Conservation (phyloP, 2,797 vertebrate species). For the Columba guinea region DNA sequence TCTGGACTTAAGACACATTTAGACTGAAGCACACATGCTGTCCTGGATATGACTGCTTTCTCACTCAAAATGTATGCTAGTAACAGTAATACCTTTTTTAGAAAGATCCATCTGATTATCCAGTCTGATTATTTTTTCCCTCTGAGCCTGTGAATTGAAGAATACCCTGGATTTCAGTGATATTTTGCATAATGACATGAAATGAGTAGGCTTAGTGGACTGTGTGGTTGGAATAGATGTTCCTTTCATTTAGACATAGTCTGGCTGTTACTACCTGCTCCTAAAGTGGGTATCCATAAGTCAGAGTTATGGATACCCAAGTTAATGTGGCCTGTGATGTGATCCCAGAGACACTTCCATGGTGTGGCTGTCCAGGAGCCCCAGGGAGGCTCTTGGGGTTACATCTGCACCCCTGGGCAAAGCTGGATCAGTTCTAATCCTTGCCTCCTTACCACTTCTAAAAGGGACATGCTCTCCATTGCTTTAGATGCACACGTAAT, state of each 20-base stretch:
- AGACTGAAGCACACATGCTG: neutral
- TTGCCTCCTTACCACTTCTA: neutral
- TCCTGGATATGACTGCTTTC: neutral
- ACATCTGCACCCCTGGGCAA: fast-evolving
- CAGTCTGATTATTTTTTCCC: neutral
- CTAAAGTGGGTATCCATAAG: neutral
- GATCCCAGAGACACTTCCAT: fast-evolving
- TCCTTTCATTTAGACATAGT: neutral
- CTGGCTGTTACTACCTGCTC: neutral
- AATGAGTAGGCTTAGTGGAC: neutral
- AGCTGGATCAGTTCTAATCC: neutral
- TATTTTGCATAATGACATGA: neutral
- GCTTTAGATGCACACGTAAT: neutral
- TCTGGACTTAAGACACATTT: neutral
- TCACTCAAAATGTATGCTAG: neutral
- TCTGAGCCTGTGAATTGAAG: neutral
- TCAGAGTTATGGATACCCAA: neutral
- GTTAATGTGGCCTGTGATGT: too few species aligned
- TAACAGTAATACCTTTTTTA: neutral
- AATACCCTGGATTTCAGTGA: neutral
- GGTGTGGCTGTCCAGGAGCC: neutral
- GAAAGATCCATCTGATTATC: neutral
- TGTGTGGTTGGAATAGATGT: neutral
- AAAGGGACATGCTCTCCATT: neutral
- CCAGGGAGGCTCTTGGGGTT: neutral